These are phyloP conservation scores for Margaritifera margaritifera DNA, from an alignment of 2,888 invertebrate species.

Conservation along the genomic window DNA sequence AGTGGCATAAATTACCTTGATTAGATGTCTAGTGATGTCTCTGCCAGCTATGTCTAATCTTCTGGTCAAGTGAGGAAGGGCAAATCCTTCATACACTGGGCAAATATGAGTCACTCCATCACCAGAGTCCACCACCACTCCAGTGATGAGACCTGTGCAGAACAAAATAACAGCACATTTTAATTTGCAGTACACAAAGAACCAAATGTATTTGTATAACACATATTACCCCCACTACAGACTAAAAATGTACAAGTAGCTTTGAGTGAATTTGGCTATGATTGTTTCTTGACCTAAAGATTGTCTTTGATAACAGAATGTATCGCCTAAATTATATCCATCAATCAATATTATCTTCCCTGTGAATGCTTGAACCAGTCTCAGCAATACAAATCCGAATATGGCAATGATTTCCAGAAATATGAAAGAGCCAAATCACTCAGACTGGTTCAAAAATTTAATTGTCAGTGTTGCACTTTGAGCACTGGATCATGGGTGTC, in stretches of 20 bases:
- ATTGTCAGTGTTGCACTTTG: too few relatives aligned
- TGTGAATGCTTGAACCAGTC: too few relatives aligned
- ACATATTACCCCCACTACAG: neutral
- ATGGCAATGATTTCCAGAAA: too few relatives aligned
- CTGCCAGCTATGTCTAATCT: slow-evolving; percentile 97
- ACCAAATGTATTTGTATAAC: neutral
- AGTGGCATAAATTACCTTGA: slow-evolving; percentile 86
- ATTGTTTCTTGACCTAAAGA: neutral
- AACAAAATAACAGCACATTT: neutral
- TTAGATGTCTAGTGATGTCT: slow-evolving; percentile 97
- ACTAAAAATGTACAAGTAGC: neutral
- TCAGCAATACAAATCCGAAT: too few relatives aligned
- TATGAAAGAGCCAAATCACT: too few relatives aligned
- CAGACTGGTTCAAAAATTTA: too few relatives aligned
- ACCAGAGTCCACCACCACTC: slow-evolving; percentile 98
- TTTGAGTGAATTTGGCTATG: neutral
- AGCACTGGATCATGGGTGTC: too few relatives aligned
- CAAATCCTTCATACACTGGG: slow-evolving; percentile 98
- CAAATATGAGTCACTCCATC: slow-evolving; percentile 99
- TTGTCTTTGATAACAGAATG: too few relatives aligned
- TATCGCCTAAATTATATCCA: too few relatives aligned
- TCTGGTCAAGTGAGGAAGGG: slow-evolving; percentile 94
- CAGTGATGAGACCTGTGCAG: slow-evolving; percentile 86
- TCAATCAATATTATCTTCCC: too few relatives aligned
- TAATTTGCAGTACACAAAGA: neutral